These are phyloP conservation scores for Frankliniella fusca DNA, from an alignment of 2,888 invertebrate species.

Conservation along the genomic window DNA sequence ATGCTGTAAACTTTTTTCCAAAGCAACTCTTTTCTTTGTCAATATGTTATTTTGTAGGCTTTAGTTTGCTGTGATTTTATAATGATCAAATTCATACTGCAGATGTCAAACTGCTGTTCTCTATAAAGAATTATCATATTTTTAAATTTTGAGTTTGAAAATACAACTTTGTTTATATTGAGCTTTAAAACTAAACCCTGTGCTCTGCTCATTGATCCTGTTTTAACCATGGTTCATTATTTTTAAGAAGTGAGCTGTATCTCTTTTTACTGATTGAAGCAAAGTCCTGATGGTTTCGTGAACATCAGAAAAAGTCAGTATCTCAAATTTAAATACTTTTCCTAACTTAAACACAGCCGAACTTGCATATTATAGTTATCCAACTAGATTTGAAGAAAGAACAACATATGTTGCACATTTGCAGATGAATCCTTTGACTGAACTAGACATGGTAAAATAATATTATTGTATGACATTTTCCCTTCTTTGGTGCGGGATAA, in stretches of 20 bases:
- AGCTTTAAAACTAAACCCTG: neutral
- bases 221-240: neutral
- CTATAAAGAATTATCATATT: neutral
- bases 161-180: neutral
- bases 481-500: neutral
- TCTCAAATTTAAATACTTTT: neutral
- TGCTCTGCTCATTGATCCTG: neutral
- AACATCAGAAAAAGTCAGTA: neutral
- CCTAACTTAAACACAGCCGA: neutral
- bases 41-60: neutral
- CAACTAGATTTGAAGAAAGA: neutral
- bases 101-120: neutral
- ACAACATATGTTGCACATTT: neutral
- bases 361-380: neutral
- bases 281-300: neutral
- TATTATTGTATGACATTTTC: neutral
- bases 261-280: neutral
- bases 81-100: conserved; percentile 4
- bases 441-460: conserved; percentile 18
- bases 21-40: neutral
- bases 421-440: conserved; percentile 14
- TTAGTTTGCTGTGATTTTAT: conserved; percentile 21
- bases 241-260: neutral
- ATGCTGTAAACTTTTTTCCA: neutral
- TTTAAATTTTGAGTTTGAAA: neutral